A percentile compares a stretch with the other conserved stretches of the same genome.
Evolutionary conservation across 2,797 vertebrate species (phyloP).

Genomic region (Buphagus erythrorhynchus): DNA sequence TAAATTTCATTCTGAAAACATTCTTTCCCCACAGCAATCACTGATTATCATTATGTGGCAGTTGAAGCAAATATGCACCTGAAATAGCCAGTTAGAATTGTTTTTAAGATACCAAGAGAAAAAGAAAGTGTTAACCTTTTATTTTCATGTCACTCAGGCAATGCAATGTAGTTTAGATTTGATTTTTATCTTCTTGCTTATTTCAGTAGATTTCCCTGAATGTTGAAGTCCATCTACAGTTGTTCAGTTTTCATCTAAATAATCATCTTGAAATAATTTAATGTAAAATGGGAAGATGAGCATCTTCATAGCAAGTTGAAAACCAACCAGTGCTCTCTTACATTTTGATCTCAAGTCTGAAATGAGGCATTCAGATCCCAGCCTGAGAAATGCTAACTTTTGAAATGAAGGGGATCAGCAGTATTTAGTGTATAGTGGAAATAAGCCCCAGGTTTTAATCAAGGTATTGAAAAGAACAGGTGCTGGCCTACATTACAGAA

Average conservation of each 20-base stretch:
- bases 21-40: background rate
- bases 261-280: background rate
- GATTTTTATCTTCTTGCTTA: background rate
- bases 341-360: background rate
- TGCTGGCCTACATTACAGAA: background rate
- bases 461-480: background rate
- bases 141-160: background rate
- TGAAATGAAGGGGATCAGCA: background rate
- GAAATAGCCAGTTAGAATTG: background rate
- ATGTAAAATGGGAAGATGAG: background rate
- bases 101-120: background rate
- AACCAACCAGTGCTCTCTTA: background rate
- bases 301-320: background rate
- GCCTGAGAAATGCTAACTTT: background rate
- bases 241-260: background rate
- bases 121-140: background rate
- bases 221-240: background rate
- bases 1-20: background rate
- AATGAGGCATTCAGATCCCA: background rate
- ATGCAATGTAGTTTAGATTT: background rate
- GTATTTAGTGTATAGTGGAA: background rate
- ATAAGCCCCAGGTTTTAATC: background rate
- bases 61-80: background rate
- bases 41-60: background rate
- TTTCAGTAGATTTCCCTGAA: background rate